Base-by-base conservation (phyloP, 2,113 vertebrate species). In the Tamias sibiricus region DNA sequence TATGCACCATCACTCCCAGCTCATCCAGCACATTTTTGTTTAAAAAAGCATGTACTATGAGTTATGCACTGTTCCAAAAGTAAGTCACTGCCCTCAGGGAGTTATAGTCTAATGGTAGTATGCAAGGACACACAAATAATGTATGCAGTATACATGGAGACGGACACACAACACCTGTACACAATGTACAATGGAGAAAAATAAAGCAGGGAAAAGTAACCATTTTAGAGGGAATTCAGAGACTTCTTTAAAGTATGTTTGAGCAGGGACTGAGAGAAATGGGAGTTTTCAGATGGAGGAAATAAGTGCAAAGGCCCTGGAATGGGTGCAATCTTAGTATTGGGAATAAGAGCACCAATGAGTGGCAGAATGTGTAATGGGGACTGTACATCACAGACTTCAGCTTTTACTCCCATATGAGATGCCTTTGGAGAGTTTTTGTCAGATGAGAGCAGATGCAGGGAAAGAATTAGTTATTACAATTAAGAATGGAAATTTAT, bases 211-310 rank as follows among this genome's bases (percentile, higher is more conserved):
- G 26, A 52, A 72, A 47, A 19, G n/a, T 20, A 59, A 32, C 20
- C n/a, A n/a, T 79, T 94, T 92, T 82, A 92, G 35, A 84, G 20
- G 40, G 26, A 49, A 62, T 85, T 92, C 26, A 82, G 75, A 72
- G 37, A 82, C 16, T 81, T 72, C 40, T 37, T 81, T 42, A 30
- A 85, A 76, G 26, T n/a, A 8, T 13, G 22, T 72, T 49, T 92
- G 52, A 95, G 30, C 16, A 52, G 20, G 32, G 19, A 64, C 62
- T 74, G 76, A 90, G 54, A 8, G 72, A 62, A 37, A 24, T 44
- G 79, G 13, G 52, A 22, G 17, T 68, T 83, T 94, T 47, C 40
- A 87, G 42, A 37, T 66, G 30, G 68, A 95, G 14, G 74, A 72
- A 84, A 85, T 13, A 90, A 80, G 32, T 75, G 2, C 19, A 87